Conservation (phyloP, 2,797 vertebrate species). For the Rhyacichthys aspro region DNA sequence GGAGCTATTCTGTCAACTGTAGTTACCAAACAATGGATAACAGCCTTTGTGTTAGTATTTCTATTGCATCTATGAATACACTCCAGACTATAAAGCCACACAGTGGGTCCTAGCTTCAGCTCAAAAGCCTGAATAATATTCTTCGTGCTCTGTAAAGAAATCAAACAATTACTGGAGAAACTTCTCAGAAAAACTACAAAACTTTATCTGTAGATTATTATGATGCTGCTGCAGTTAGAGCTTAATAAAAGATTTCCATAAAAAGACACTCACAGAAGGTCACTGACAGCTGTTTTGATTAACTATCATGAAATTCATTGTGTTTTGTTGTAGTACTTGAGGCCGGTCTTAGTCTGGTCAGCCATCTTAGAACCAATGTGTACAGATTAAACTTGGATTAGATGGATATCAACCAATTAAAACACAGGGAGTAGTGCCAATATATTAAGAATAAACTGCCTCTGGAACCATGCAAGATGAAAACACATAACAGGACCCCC, state of each 20-base stretch:
- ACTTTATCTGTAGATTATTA: constrained; percentile 40
- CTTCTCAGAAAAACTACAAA: constrained; percentile 25
- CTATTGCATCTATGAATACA: background rate
- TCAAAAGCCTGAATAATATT: constrained; percentile 20
- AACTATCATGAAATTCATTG: background rate
- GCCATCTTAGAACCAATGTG: no score
- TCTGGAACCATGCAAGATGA: no score
- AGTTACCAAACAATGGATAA: background rate
- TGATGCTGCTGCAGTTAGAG: constrained; percentile 28
- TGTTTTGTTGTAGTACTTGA: no score
- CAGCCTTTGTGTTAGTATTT: background rate
- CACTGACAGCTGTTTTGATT: no score
- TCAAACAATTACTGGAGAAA: constrained; percentile 21
- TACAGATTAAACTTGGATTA: no score
- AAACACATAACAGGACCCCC: no score
- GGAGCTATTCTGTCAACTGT: background rate
- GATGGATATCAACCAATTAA: no score
- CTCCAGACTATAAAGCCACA: background rate
- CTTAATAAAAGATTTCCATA: constrained; percentile 23
- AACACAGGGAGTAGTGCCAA: no score
- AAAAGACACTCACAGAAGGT: constrained; percentile 5
- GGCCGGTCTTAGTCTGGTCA: no score
- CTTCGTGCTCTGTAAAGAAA: constrained; percentile 29
- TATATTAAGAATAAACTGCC: no score
- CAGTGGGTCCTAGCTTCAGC: constrained; percentile 7